These are phyloP conservation scores for Corynorhinus townsendii DNA, from an alignment of 2,113 vertebrate genomes.

Conservation along the genomic window DNA sequence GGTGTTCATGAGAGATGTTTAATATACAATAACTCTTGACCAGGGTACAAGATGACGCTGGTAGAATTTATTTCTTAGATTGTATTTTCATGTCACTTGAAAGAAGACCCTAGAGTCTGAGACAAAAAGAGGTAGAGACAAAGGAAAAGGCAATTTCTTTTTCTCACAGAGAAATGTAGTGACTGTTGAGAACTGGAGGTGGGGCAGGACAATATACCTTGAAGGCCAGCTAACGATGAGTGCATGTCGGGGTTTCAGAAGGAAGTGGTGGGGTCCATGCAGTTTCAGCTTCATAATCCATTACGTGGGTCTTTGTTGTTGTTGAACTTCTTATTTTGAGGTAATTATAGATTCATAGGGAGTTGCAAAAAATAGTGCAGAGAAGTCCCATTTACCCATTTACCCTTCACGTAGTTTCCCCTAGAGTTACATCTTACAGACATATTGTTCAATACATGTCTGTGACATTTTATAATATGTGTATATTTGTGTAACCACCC, in stretches of 20 bases:
- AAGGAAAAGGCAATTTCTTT: neutral
- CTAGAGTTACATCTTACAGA: neutral
- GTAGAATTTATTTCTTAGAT: neutral
- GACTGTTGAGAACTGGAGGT: neutral
- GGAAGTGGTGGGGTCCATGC: neutral
- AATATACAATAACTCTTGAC: neutral
- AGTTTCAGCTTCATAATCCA: neutral
- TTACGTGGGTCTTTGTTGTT: neutral
- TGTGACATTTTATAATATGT: neutral
- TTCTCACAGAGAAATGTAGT: neutral
- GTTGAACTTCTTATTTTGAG: neutral
- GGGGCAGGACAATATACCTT: neutral
- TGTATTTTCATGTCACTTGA: neutral
- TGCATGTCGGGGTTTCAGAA: neutral
- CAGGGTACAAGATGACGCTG: neutral
- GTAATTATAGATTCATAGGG: neutral
- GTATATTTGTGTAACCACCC: neutral
- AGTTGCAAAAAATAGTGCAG: neutral
- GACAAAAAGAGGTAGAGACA: neutral
- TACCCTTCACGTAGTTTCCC: neutral
- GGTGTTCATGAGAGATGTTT: neutral
- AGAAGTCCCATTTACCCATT: neutral
- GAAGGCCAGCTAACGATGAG: neutral
- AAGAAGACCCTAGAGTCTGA: conserved; percentile 14
- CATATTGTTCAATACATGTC: neutral